Conservation (phyloP, 2,888 invertebrate species). For the Cataglyphis rosenhaueri region DNA sequence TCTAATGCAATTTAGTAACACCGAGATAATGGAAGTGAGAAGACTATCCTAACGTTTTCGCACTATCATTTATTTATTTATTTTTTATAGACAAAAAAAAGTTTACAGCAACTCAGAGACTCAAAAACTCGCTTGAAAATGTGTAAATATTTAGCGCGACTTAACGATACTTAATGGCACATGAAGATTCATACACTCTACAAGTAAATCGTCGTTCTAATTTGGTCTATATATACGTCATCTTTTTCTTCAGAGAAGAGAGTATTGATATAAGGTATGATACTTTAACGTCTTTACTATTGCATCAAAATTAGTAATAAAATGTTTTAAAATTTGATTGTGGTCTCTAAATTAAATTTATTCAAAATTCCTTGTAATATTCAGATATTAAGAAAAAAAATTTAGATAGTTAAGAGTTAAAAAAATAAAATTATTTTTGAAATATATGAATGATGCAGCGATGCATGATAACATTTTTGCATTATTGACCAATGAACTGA, state of each 20-base stretch:
- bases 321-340: background rate
- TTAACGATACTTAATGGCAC: slow-evolving; percentile 73
- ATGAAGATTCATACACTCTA: slow-evolving; percentile 64
- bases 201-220: slow-evolving; percentile 28
- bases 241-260: background rate
- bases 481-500: slow-evolving; percentile 20
- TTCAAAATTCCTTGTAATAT: background rate
- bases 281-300: background rate
- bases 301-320: slow-evolving; percentile 11
- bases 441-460: background rate
- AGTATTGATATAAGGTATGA: background rate
- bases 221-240: background rate
- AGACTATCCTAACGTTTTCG: slow-evolving; percentile 52
- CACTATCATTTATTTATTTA: slow-evolving; percentile 69
- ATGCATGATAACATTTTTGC: background rate
- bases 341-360: background rate
- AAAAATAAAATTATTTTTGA: background rate
- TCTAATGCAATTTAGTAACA: slow-evolving; percentile 49
- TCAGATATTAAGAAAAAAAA: background rate
- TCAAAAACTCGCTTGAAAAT: slow-evolving; percentile 51
- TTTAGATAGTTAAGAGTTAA: background rate
- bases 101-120: slow-evolving; percentile 68
- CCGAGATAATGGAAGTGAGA: slow-evolving; percentile 58
- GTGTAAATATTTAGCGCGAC: slow-evolving; percentile 51
- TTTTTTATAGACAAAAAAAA: slow-evolving; percentile 58